Percentiles rank a stretch among this genome's conserved stretches.
phyloP scores from a whole-genome alignment of 1,140 invertebrate genomes.

The Lepidurus arcticus region DNA sequence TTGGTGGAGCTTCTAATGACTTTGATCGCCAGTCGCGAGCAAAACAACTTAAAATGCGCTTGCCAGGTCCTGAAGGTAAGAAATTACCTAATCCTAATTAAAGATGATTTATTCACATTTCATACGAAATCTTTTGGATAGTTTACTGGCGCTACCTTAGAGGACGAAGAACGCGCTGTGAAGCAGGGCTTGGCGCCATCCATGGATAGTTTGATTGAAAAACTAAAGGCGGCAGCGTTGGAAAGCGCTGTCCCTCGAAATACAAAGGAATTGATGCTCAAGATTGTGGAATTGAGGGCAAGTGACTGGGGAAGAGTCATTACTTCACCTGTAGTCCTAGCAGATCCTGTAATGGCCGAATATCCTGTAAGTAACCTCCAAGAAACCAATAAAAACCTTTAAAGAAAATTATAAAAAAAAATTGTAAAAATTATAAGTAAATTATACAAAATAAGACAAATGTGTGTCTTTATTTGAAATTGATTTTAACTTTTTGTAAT shows the following conservation, averaged over 20 bases:
- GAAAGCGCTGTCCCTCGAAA: not conserved
- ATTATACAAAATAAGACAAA: not conserved
- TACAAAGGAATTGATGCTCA: slow-evolving; percentile 26
- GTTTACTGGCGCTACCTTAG: slow-evolving; percentile 34
- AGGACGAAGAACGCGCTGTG: slow-evolving; percentile 32
- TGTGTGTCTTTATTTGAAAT: not conserved
- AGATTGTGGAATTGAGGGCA: slow-evolving; percentile 34
- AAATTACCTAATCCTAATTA: not conserved
- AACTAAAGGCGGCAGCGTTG: not conserved
- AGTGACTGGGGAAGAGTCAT: slow-evolving; percentile 33
- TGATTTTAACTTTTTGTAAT: not conserved
- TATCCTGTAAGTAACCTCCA: slow-evolving; percentile 6
- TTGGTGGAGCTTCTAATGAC: slow-evolving; percentile 35
- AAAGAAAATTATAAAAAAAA: no score
- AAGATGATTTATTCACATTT: not conserved
- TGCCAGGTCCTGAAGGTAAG: slow-evolving; percentile 52
- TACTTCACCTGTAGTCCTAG: slow-evolving; percentile 23
- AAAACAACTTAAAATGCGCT: slow-evolving; percentile 45
- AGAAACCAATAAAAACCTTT: slow-evolving; percentile 30
- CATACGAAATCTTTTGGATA: slow-evolving; percentile 29
- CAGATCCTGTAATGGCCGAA: slow-evolving; percentile 20
- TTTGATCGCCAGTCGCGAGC: slow-evolving; percentile 31
- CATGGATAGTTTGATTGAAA: slow-evolving; percentile 30
- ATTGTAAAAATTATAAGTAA: no score
- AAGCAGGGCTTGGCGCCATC: not conserved